Evolutionary conservation across 1,140 invertebrate species (phyloP), one percentile per base, ranked within the genome.

Genomic region (Drosophila seguyi): DNA sequence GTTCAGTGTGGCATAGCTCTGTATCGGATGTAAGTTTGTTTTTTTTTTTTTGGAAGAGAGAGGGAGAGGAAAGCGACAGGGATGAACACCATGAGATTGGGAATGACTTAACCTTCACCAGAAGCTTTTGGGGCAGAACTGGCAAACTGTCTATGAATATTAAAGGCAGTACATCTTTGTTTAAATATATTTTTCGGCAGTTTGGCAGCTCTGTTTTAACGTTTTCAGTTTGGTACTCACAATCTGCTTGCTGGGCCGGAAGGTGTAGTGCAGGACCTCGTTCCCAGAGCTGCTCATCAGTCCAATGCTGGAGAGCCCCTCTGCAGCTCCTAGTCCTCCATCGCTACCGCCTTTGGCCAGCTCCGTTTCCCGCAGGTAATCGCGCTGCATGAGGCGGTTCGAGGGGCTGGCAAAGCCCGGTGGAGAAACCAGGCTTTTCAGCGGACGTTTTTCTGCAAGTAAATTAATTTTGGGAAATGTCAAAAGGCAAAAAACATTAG

Each of bases 1-100:
- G 77, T 92, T 91, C 47, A 93, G 76, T 25, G 92, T 93, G n/a
- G 92, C 91, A 90, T 92, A 92, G 87, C 92, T 92, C 92, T 93
- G 72, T 20, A 14, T 13, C 6, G 45, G 11, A 34, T 16, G 27
- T 25, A 13, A 16, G 13, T 48, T 27, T 34, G 1, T 4, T 36
- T 31, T 52, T 63, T 4, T 36, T 31, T 52, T 63, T 27, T 20
- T 31, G 14, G 16, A 42, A 67, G 55, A 57, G 74, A 65, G 47
- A 41, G 25, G 47, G 25, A 27, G 20, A 45, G 38, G 34, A 55
- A 20, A 50, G 39, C 34, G 48, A 41, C 50, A 14, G 7, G 22
- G 22, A 69, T 53, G 63, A 56, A 39, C 61, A 75, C 68, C 47
- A 58, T 83, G 80, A 66, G 25, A 7, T 29, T 63, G 18, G 29